These are phyloP conservation scores for Protobothrops flavoviridis DNA, from an alignment of 2,113 vertebrate species.

Conservation along the genomic window DNA sequence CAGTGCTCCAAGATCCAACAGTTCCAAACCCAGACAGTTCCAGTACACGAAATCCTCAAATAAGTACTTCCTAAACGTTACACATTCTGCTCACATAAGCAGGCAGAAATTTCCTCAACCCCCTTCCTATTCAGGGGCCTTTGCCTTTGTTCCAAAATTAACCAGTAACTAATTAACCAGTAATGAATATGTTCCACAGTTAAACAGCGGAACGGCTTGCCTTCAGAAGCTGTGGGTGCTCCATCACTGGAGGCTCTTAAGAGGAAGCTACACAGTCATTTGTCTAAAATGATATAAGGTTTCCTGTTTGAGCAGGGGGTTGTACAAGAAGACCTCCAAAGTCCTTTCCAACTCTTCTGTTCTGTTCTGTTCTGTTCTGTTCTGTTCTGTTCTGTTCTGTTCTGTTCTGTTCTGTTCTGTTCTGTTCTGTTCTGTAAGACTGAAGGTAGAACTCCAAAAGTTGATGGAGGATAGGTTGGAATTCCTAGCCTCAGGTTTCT, in stretches of 20 bases:
- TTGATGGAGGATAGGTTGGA: neutral
- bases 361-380: neutral
- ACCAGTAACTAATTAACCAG: neutral
- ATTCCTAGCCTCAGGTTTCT: neutral
- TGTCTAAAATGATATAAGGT: neutral
- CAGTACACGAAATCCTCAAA: neutral
- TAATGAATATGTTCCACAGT: neutral
- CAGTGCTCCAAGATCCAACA: neutral
- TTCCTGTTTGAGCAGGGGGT: neutral
- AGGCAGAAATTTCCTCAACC: neutral
- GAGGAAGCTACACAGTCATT: neutral
- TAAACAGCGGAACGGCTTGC: neutral
- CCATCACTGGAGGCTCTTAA: neutral
- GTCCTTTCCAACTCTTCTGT: neutral
- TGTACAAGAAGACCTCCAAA: neutral
- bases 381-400: neutral
- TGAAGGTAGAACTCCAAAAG: neutral
- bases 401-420: neutral
- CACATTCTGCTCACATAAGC: neutral
- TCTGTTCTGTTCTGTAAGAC: neutral
- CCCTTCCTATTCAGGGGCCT: neutral
- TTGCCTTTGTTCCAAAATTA: neutral
- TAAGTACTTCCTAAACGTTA: neutral
- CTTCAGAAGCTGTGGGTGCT: neutral
- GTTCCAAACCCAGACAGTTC: neutral